These are phyloP conservation scores for Venturia canescens DNA, from an alignment of 1,140 invertebrate species.

Conservation along the genomic window DNA sequence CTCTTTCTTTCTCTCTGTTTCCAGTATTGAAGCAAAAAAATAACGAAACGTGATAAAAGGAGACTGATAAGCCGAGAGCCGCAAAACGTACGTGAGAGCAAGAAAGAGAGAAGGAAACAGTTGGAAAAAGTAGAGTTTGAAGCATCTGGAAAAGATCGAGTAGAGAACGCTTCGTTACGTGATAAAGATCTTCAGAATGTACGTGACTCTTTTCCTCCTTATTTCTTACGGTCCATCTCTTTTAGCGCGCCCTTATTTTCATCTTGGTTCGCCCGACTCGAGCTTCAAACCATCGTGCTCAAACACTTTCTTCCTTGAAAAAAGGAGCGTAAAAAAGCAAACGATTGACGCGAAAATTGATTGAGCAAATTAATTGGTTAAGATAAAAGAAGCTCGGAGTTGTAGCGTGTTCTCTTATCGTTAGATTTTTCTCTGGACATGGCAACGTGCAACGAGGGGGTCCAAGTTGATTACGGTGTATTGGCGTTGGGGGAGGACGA, in stretches of 20 bases:
- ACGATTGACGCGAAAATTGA: not conserved
- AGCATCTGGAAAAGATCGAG: conserved; percentile 43
- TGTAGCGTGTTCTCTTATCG: too few species aligned
- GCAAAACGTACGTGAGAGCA: not conserved
- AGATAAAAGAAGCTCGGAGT: not conserved
- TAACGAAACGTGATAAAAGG: conserved; percentile 39
- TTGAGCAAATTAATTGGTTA: conserved; percentile 28
- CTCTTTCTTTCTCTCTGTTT: too few species aligned
- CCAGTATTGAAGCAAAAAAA: not conserved
- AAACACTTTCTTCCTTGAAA: not conserved
- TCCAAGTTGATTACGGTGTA: not conserved
- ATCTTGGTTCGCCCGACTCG: not conserved
- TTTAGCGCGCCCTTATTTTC: not conserved
- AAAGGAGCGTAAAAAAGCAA: conserved; percentile 12
- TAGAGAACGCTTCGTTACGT: conserved; percentile 40
- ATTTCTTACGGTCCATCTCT: not conserved
- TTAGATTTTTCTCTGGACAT: not conserved
- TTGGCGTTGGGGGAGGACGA: too few species aligned
- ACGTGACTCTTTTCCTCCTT: conserved; percentile 32
- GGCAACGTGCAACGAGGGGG: not conserved
- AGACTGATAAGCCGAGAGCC: not conserved
- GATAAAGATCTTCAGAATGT: conserved; percentile 44
- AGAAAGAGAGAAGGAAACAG: not conserved
- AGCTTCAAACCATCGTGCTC: not conserved
- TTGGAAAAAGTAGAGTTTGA: not conserved